Conservation (phyloP, 2,888 invertebrate species). For the Cacoxenus indagator region DNA sequence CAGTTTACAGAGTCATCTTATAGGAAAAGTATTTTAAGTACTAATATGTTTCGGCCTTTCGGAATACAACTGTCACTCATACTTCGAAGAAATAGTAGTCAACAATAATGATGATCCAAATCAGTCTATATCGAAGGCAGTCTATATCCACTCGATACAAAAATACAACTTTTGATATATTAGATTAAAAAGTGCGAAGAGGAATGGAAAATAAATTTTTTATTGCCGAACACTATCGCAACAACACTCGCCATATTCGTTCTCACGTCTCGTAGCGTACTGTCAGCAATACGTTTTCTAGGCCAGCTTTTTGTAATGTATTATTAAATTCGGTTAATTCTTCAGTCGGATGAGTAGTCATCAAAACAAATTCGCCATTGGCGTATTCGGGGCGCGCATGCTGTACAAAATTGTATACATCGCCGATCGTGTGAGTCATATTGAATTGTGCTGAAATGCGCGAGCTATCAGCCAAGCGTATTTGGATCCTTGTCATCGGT, state of each 20-base stretch:
- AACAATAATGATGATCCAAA: no score
- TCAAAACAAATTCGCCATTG: conserved; percentile 34
- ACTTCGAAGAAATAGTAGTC: no score
- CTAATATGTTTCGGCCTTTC: no score
- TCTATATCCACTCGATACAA: no score
- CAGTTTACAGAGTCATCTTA: no score
- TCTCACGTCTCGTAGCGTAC: conserved; percentile 38
- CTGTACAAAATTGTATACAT: conserved; percentile 50
- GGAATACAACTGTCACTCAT: no score
- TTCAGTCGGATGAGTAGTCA: conserved; percentile 46
- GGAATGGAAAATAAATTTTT: no score
- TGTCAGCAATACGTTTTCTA: conserved; percentile 49
- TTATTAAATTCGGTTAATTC: conserved; percentile 33
- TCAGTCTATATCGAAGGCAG: no score
- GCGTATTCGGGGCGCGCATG: conserved; percentile 41
- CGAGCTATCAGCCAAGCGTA: conserved; percentile 47
- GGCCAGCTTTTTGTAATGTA: conserved; percentile 42
- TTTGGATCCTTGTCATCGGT: conserved; percentile 43
- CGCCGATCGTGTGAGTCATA: conserved; percentile 42
- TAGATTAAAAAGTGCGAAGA: no score
- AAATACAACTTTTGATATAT: no score
- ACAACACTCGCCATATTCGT: not conserved
- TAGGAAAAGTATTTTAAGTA: no score
- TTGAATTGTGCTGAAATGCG: conserved; percentile 48
- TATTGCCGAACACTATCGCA: no score